These are phyloP conservation scores for Epinotia demarniana DNA, from an alignment of 2,888 invertebrate species.

Conservation along the genomic window DNA sequence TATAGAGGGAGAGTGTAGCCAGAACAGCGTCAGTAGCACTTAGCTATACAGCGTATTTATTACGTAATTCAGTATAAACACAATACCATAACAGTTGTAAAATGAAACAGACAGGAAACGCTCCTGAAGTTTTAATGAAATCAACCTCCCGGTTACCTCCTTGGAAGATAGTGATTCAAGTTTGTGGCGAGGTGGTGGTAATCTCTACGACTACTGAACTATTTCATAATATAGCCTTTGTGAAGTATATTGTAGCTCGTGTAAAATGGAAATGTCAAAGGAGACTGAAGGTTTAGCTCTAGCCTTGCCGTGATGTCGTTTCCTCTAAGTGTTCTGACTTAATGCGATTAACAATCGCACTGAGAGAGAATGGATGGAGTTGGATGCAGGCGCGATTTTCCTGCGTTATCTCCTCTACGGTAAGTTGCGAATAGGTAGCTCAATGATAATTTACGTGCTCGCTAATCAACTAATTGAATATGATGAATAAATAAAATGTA, in stretches of 20 bases:
- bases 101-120: conserved; percentile 23
- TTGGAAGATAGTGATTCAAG: conserved; percentile 18
- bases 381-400: conserved; percentile 29
- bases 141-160: conserved; percentile 29
- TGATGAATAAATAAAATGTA: too few species aligned
- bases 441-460: conserved; percentile 4
- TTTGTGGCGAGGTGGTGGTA: conserved; percentile 23
- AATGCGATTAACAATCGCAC: conserved; percentile 42
- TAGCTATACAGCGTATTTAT: not conserved
- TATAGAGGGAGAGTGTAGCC: not conserved
- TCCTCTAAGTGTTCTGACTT: conserved; percentile 40
- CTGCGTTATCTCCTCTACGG: conserved; percentile 20
- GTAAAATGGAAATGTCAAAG: conserved; percentile 31
- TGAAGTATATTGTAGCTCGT: not conserved
- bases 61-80: not conserved
- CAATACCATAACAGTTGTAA: conserved; percentile 17
- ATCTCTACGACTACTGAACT: conserved; percentile 16
- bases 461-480: not conserved
- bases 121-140: conserved; percentile 31
- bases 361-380: conserved; percentile 19
- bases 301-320: conserved; percentile 32
- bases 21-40: not conserved
- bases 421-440: conserved; percentile 1
- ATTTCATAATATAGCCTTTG: conserved; percentile 21
- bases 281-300: conserved; percentile 9